A percentile compares a stretch with the other conserved stretches of the same genome.
These are phyloP conservation scores for Menidia beryllina DNA, from an alignment of 2,113 vertebrate species.

Conservation along the genomic window DNA sequence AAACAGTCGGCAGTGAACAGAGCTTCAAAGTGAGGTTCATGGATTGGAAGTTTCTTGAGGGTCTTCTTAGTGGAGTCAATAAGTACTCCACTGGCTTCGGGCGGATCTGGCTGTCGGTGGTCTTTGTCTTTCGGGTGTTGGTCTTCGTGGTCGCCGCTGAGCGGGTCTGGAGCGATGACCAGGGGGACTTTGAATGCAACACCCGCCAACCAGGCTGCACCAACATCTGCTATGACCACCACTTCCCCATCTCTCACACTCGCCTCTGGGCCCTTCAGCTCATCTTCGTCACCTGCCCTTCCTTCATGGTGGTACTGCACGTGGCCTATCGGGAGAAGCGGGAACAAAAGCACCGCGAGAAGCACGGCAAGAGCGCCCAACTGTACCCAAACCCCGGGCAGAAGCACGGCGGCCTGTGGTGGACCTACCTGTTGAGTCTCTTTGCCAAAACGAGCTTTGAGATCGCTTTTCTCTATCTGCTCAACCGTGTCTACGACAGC, in stretches of 20 bases:
- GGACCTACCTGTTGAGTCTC: conserved; percentile 88
- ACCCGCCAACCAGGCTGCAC: conserved; percentile 85
- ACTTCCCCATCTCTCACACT: conserved; percentile 91
- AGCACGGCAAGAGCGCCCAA: conserved; percentile 65
- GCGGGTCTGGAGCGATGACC: conserved; percentile 85
- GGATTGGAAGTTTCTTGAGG: conserved; percentile 85
- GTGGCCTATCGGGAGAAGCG: conserved; percentile 83
- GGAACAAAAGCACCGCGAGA: conserved; percentile 75
- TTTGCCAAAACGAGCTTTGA: conserved; percentile 83
- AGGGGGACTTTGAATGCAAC: conserved; percentile 85
- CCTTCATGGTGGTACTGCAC: conserved; percentile 85
- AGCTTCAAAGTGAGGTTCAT: conserved; percentile 59
- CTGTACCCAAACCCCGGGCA: conserved; percentile 84
- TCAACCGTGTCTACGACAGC: conserved; percentile 81
- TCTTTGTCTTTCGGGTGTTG: conserved; percentile 86
- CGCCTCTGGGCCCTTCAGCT: conserved; percentile 94
- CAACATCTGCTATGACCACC: conserved; percentile 86
- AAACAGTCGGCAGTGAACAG: not conserved
- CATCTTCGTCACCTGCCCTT: conserved; percentile 92
- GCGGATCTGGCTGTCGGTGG: conserved; percentile 86
- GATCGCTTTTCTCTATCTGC: conserved; percentile 81
- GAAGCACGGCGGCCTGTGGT: conserved; percentile 91
- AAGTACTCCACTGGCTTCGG: conserved; percentile 86
- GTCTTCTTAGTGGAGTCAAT: conserved; percentile 84
- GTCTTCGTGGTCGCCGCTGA: conserved; percentile 85